Base-by-base conservation (phyloP, 2,113 vertebrate genomes). In the Cettia cetti region DNA sequence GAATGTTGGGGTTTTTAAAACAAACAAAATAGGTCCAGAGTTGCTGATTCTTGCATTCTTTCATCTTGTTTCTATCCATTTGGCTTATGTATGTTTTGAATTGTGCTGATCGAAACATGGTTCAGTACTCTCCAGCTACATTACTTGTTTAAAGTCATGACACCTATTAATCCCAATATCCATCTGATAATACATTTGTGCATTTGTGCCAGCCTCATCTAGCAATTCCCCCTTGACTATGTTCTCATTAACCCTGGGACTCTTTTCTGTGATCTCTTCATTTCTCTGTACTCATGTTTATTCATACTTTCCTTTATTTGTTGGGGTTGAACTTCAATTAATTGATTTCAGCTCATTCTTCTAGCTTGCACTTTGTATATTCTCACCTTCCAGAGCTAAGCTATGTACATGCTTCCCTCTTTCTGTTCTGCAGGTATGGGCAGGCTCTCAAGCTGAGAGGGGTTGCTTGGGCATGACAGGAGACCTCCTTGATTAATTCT, bases 271-370 rank as follows among this genome's bases (percentile, higher is more conserved):
- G 69, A 78, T 75, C 77, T 92, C 31, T 82, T 57, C 1, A 17
- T 94, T 91, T 82, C 86, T 84, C 89, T 89, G 37, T 61, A 65
- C 53, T 94, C 61, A 76, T 92, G 69, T 94, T 96, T 91, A 95
- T 91, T 96, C 89, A 92, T 93, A n/a, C 24, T 35, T 82, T 66
- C 45, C 65, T 96, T 82, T 79, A 87, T 89, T 94, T 92, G 60
- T 42, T 10, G 1, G 18, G 6, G 53, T 39, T 79, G 70, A 89
- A 57, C 61, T 56, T 87, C 69, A 81, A 13, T 75, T 78, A 91
- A 86, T 64, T 87, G 77, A 76, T 92, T 89, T 82, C 24, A 56
- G 24, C 40, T 82, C 27, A 13, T 95, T 89, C 26, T 72, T 84
- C 40, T 30, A 78, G 52, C 56, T 68, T 4, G 5, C 20, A 39